Conservation (phyloP, 2,888 invertebrate species). For the Leucania comma region DNA sequence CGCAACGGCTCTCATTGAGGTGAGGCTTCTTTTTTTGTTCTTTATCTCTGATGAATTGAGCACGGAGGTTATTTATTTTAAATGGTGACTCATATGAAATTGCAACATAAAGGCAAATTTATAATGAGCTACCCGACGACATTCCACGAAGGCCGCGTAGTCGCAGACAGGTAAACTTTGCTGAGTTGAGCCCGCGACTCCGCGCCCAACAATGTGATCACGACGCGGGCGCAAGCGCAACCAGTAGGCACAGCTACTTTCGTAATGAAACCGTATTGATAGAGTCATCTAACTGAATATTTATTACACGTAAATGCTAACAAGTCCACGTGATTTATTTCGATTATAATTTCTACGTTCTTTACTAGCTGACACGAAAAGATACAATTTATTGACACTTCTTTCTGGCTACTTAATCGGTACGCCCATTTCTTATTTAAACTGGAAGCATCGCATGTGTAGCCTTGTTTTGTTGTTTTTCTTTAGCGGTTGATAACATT, state of each 20-base stretch:
- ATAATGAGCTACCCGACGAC: conserved; percentile 84
- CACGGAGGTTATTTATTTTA: conserved; percentile 68
- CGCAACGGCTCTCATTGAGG: conserved; percentile 46
- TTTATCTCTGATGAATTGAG: conserved; percentile 66
- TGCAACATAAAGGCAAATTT: conserved; percentile 83
- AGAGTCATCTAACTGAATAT: conserved; percentile 53
- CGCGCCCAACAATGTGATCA: conserved; percentile 62
- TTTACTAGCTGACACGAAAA: conserved; percentile 69
- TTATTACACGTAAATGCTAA: conserved; percentile 54
- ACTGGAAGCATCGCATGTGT: conserved; percentile 63
- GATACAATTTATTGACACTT: conserved; percentile 70
- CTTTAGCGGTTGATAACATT: conserved; percentile 54
- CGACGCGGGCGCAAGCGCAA: conserved; percentile 36
- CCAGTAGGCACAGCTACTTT: conserved; percentile 42
- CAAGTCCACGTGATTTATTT: conserved; percentile 53
- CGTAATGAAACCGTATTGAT: conserved; percentile 49
- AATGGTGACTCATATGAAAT: conserved; percentile 82
- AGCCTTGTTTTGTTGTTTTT: conserved; percentile 70
- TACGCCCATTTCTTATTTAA: conserved; percentile 67
- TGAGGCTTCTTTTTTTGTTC: conserved; percentile 49
- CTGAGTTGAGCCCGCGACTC: conserved; percentile 67
- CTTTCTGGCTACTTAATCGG: conserved; percentile 69
- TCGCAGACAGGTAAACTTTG: conserved; percentile 77
- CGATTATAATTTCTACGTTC: conserved; percentile 60
- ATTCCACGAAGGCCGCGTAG: conserved; percentile 80